Evolutionary conservation across 2,797 vertebrate genomes (phyloP).

Genomic region (Cyprinella venusta): DNA sequence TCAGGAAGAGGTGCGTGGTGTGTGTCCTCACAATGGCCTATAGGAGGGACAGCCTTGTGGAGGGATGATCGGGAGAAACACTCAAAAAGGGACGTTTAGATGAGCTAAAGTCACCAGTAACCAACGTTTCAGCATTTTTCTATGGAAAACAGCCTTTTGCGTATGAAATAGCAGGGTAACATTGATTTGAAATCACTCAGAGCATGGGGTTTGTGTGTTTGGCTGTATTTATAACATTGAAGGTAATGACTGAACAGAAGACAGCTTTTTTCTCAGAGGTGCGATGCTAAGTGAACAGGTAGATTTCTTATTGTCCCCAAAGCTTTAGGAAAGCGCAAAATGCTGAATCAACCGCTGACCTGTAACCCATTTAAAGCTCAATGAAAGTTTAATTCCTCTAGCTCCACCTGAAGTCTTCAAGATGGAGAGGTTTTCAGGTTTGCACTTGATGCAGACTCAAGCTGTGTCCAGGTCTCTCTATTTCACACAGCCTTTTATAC

Average conservation of each 20-base stretch:
- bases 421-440: conserved; percentile 36
- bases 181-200: conserved; percentile 19
- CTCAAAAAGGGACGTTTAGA: conserved; percentile 22
- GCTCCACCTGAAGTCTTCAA: conserved; percentile 14
- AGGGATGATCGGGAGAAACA: conserved; percentile 1
- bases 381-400: conserved; percentile 60
- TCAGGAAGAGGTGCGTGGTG: conserved; percentile 35
- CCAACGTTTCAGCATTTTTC: conserved; percentile 91
- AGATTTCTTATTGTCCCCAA: conserved; percentile 71
- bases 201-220: conserved; percentile 12
- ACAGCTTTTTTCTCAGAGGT: background rate
- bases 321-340: conserved; percentile 90
- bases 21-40: conserved; percentile 43
- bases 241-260: conserved; percentile 13
- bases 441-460: conserved; percentile 66
- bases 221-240: conserved; percentile 17
- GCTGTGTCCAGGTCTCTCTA: conserved; percentile 76
- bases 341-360: conserved; percentile 88
- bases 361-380: conserved; percentile 72
- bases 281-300: conserved; percentile 24
- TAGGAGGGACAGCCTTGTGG: conserved; percentile 21
- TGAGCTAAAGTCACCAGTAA: conserved; percentile 72
- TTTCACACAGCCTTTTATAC: conserved; percentile 79
- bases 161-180: conserved; percentile 12
- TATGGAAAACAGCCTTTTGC: conserved; percentile 38